Percentiles rank a stretch among this genome's conserved stretches.
These are phyloP conservation scores for Neocrepidodera transversa DNA, from an alignment of 2,888 invertebrate genomes.

Conservation along the genomic window DNA sequence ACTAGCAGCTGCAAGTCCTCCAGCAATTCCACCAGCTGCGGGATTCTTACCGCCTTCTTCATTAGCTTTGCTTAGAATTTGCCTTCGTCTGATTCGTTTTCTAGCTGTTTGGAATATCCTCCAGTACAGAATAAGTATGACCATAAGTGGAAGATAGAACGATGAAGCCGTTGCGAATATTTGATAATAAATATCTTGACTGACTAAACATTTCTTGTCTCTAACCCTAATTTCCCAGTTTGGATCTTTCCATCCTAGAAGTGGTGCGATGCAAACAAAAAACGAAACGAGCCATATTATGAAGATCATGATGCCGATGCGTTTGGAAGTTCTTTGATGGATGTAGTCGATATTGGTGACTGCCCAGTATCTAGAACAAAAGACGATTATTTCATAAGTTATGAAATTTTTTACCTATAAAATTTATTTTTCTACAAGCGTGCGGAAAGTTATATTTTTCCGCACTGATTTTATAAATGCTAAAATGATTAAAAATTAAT, in stretches of 20 bases:
- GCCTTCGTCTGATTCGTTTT: conserved; percentile 79
- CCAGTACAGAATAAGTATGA: conserved; percentile 90
- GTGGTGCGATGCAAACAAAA: conserved; percentile 85
- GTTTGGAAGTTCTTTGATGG: conserved; percentile 77
- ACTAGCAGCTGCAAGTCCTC: conserved; percentile 71
- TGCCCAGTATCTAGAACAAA: conserved; percentile 38
- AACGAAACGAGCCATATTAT: conserved; percentile 85
- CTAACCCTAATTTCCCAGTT: conserved; percentile 67
- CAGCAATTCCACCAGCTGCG: conserved; percentile 61
- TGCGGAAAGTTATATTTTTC: no score
- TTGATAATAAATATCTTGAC: conserved; percentile 84
- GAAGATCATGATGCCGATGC: conserved; percentile 82
- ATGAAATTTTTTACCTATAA: no score
- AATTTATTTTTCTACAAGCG: no score
- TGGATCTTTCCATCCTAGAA: conserved; percentile 83
- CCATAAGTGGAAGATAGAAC: conserved; percentile 86
- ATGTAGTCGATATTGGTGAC: conserved; percentile 69
- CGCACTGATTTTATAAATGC: no score
- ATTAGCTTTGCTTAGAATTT: conserved; percentile 62
- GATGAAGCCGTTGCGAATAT: conserved; percentile 90
- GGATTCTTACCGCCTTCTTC: conserved; percentile 56
- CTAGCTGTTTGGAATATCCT: conserved; percentile 89
- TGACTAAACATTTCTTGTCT: conserved; percentile 78
- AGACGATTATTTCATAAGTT: background rate
- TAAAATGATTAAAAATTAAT: no score